Base-by-base conservation (phyloP, 37 sponge, comb jelly and placozoan genomes). In the Eunapius fragilis region DNA sequence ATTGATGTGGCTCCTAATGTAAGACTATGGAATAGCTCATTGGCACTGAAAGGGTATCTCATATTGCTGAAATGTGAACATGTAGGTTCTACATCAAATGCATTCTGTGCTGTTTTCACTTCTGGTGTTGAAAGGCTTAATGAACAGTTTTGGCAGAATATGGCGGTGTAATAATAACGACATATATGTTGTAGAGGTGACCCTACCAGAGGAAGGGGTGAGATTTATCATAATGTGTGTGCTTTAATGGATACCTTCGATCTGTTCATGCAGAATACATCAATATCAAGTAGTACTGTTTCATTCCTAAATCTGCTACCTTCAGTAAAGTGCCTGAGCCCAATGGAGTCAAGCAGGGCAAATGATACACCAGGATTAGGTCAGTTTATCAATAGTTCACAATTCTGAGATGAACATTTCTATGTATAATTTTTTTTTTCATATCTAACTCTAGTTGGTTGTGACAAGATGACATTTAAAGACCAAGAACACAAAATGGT, bases 1-100 rank as follows among this genome's bases (percentile, higher is more conserved):
- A 31, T 93, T 32, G 94, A 93, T 31, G 81, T 93, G 80, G 86
- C 94, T 45, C 82, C 91, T 7, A 76, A n/a, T 17, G 93, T 92
- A 73, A 68, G 68, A 58, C 2, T 17, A 58, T n/a, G n/a, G 14
- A 58, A 10, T 19, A 58, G 58, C 14, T 58, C 58, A 58, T 10
- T 19, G 14, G 58, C 14, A 58, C 58, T 58, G 58, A 19, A 6
- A 6, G 3, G 41, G 41, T 41, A 41, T 41, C 41, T 41, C 41
- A 41, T 41, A 41, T 41, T 58, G 22, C 58, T 58, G 19, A 58
- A 58, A 58, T 17, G 22, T 11, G 7, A 1, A 58, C 22, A 25
- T 25, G 25, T 41, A 91, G 91, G 82, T 90, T 0, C 22, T 87
- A 4, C 26, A 48, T 17, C 81, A 87, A 12, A 70, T 90, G 17